Evolutionary conservation across 2,888 invertebrate genomes (phyloP).

Genomic region (Acrobeloides nanus): DNA sequence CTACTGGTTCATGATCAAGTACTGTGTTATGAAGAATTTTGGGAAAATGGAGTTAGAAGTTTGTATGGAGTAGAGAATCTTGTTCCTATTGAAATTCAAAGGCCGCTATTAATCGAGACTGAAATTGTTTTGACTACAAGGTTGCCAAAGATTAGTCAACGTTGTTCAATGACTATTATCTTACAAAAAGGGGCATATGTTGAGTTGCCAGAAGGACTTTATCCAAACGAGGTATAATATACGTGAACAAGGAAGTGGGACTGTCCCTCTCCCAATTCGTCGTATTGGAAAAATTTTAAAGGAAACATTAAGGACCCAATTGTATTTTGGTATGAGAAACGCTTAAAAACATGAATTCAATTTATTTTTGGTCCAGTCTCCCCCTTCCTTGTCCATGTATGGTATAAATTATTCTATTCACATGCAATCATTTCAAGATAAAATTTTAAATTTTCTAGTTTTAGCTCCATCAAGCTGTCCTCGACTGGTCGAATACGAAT

Average conservation of each 20-base stretch:
- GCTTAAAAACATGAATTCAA: neutral
- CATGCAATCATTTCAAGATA: neutral
- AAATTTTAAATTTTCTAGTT: neutral
- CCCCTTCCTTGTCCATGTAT: too few relatives aligned
- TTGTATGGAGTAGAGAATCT: slow-evolving; percentile 7
- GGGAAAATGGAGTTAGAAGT: slow-evolving; percentile 16
- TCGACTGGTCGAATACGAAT: slow-evolving; percentile 5
- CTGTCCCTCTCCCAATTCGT: neutral
- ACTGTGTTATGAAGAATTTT: slow-evolving; percentile 9
- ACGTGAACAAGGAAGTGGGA: too few relatives aligned
- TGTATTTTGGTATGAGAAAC: slow-evolving; percentile 1
- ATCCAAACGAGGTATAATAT: too few relatives aligned
- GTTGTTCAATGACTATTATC: slow-evolving; percentile 22
- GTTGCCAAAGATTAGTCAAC: slow-evolving; percentile 15
- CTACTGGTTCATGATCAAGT: slow-evolving; percentile 15
- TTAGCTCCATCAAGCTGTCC: slow-evolving; percentile 13
- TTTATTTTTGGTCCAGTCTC: too few relatives aligned
- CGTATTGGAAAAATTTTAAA: neutral
- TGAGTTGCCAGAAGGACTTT: too few relatives aligned
- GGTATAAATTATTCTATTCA: too few relatives aligned
- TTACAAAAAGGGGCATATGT: slow-evolving; percentile 15
- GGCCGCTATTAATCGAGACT: slow-evolving; percentile 21
- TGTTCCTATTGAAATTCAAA: slow-evolving; percentile 19
- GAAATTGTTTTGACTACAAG: slow-evolving; percentile 20
- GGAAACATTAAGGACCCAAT: slow-evolving; percentile 3